Percentiles rank a stretch among this genome's conserved stretches.
Evolutionary conservation across 2,113 vertebrate genomes (phyloP).

Genomic region (Dipodomys ordii): DNA sequence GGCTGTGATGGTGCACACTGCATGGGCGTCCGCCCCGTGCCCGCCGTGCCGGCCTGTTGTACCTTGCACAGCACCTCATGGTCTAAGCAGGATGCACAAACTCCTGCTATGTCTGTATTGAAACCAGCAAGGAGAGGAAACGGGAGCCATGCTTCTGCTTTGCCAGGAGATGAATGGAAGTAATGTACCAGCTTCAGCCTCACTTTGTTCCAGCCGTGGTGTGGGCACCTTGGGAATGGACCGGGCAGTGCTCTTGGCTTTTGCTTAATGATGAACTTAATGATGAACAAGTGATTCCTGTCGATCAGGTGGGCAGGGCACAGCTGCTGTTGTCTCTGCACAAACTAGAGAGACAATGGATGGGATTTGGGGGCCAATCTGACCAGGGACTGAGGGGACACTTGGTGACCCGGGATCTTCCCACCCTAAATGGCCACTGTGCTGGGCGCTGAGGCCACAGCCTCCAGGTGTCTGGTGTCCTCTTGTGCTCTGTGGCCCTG

Average conservation of each 20-base stretch:
- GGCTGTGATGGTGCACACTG: neutral
- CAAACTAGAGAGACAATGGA: neutral
- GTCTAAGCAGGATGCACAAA: neutral
- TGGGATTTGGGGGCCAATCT: neutral
- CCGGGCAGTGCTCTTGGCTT: neutral
- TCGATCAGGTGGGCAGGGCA: no score
- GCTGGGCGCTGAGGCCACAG: neutral
- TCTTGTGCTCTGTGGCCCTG: neutral
- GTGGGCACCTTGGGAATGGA: neutral
- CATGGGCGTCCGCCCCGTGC: neutral
- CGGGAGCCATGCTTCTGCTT: neutral
- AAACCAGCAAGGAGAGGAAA: neutral
- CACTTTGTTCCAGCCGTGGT: neutral
- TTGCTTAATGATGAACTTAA: neutral
- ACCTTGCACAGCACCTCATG: neutral
- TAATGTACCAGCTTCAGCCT: neutral
- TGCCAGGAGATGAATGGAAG: neutral
- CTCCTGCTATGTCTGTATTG: neutral
- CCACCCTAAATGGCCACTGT: fast-evolving
- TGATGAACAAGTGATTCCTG: no score
- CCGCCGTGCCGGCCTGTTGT: neutral
- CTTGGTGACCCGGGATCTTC: no score
- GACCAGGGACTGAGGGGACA: no score
- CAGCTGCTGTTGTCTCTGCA: no score
- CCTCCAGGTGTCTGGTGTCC: no score